Evolutionary conservation across 2,113 vertebrate genomes (phyloP).

Genomic region (Lampris megalopsis): DNA sequence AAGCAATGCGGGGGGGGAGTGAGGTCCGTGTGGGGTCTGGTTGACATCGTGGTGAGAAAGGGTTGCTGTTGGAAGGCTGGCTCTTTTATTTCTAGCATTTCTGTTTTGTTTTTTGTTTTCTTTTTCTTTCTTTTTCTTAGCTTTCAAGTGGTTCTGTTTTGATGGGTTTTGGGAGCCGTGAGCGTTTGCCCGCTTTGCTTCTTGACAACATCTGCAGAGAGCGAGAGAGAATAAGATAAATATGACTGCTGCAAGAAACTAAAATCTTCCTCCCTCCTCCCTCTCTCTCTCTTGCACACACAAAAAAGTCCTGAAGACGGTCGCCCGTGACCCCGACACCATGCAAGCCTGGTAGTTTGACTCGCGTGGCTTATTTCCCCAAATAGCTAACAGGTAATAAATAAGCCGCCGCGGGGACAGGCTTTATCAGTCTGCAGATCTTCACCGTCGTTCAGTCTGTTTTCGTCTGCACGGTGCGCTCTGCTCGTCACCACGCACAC

Average conservation of each 20-base stretch:
- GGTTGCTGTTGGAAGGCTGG: conserved; percentile 34
- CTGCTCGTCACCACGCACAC: conserved; percentile 10
- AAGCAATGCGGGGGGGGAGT: conserved; percentile 44
- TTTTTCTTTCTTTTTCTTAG: background rate
- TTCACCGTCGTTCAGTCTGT: background rate
- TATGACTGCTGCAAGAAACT: conserved; percentile 33
- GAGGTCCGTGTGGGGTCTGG: conserved; percentile 48
- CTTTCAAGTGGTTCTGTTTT: conserved; percentile 32
- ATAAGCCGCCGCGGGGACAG: background rate
- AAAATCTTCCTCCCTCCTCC: conserved; percentile 24
- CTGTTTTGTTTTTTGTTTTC: background rate
- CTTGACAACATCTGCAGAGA: conserved; percentile 56
- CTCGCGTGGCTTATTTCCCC: background rate
- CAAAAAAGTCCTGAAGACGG: conserved; percentile 47
- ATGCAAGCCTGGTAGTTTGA: conserved; percentile 17
- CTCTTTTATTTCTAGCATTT: conserved; percentile 21
- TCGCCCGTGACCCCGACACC: conserved; percentile 44
- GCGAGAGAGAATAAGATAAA: conserved; percentile 53
- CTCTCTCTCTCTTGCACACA: conserved; percentile 11
- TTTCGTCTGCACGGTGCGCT: background rate
- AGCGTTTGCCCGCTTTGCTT: conserved; percentile 19
- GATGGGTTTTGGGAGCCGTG: conserved; percentile 53
- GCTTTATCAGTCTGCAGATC: background rate
- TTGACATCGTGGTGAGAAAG: conserved; percentile 45
- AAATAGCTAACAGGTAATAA: conserved; percentile 4